Evolutionary conservation across 2,888 invertebrate species (phyloP).

Genomic region (Pegoplata infirma): DNA sequence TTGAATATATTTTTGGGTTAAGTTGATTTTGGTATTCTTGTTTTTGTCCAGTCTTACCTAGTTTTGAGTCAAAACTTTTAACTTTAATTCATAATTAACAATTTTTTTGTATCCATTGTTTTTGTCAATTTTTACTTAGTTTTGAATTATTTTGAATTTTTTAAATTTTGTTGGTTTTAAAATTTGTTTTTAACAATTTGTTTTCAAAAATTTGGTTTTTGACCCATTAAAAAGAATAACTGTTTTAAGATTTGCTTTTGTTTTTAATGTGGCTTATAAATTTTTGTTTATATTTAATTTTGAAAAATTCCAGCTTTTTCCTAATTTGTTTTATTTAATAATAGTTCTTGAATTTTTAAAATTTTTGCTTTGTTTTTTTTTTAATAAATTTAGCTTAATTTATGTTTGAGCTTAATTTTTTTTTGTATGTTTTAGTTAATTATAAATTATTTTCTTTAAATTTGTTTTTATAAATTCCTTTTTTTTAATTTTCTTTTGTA

Average conservation of each 20-base stretch:
- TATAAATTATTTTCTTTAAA: too few relatives aligned
- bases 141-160: not conserved
- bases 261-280: not conserved
- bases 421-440: constrained; percentile 7
- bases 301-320: too few relatives aligned
- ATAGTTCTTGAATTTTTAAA: not conserved
- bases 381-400: not conserved
- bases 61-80: too few relatives aligned
- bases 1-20: too few relatives aligned
- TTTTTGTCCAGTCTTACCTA: too few relatives aligned
- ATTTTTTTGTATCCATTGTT: not conserved
- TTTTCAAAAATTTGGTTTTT: not conserved
- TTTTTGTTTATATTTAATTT: not conserved
- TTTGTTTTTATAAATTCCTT: not conserved
- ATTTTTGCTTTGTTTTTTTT: constrained; percentile 14
- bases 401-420: not conserved
- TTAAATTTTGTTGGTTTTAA: not conserved
- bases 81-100: too few relatives aligned
- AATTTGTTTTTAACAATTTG: too few relatives aligned
- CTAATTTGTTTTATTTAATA: not conserved
- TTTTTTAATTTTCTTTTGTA: not conserved
- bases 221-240: not conserved
- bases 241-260: not conserved
- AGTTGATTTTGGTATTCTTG: too few relatives aligned
- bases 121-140: not conserved